Evolutionary conservation across 2,888 invertebrate genomes (phyloP).

Genomic region (Lucinisca nassula): DNA sequence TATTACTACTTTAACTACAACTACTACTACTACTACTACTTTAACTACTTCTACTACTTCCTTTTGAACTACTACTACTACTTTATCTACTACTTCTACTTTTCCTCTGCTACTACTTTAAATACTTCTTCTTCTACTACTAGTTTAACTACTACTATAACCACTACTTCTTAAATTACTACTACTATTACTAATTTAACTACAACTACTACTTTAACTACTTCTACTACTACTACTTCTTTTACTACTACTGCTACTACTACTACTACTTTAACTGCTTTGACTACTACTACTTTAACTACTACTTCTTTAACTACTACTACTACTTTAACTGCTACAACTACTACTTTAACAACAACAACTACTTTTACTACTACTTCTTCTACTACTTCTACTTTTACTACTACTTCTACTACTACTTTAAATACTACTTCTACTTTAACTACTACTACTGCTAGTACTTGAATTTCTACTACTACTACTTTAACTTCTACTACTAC

Average conservation of each 20-base stretch:
- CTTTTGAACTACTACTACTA: conserved; percentile 19
- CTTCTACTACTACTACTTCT: conserved; percentile 28
- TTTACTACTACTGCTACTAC: conserved; percentile 11
- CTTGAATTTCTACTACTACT: no score
- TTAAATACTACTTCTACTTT: conserved; percentile 9
- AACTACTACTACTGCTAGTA: conserved; percentile 24
- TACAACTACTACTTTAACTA: no score
- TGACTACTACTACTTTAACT: not conserved
- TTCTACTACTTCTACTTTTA: conserved; percentile 37
- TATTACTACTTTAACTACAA: conserved; percentile 25
- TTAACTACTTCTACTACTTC: no score
- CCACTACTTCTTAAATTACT: no score
- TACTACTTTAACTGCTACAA: no score
- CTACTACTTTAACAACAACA: no score
- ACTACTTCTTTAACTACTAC: conserved; percentile 1
- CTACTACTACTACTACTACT: no score
- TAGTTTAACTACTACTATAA: no score
- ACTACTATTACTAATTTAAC: no score
- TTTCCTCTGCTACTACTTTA: not conserved
- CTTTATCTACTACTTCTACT: no score
- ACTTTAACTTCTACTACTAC: no score
- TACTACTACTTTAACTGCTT: conserved; percentile 3
- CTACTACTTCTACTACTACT: conserved; percentile 37
- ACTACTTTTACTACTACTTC: conserved; percentile 1
- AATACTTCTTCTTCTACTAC: no score